phyloP scores from a whole-genome alignment of 1,140 invertebrate genomes.

The Drosophila pectinifera region DNA sequence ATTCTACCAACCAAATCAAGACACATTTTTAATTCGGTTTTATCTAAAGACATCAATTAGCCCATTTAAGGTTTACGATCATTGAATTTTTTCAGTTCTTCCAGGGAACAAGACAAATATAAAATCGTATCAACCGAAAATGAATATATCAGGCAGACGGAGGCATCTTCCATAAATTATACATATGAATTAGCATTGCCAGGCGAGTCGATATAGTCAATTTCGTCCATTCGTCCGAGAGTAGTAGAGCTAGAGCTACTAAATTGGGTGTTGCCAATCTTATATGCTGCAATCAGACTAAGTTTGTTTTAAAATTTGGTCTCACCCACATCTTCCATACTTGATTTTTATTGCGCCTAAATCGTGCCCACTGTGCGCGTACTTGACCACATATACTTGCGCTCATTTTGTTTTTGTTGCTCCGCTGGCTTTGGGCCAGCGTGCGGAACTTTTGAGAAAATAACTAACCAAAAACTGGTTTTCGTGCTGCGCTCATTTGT shows the following conservation, averaged over 20 bases:
- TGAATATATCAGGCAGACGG: background rate
- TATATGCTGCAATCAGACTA: background rate
- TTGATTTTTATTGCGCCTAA: background rate
- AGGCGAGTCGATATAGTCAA: too few relatives aligned
- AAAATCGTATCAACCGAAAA: too few relatives aligned
- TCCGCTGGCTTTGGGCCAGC: constrained; percentile 59
- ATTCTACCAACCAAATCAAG: too few relatives aligned
- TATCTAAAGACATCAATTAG: too few relatives aligned
- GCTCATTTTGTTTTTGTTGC: constrained; percentile 26
- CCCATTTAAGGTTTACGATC: too few relatives aligned
- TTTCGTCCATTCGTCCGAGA: too few relatives aligned
- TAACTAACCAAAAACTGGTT: constrained; percentile 64
- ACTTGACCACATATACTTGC: constrained; percentile 42
- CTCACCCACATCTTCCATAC: background rate
- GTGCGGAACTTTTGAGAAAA: constrained; percentile 74
- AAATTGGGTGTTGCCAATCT: background rate
- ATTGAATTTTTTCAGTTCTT: too few relatives aligned
- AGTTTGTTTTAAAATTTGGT: too few relatives aligned
- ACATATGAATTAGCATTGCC: too few relatives aligned
- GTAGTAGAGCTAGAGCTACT: background rate
- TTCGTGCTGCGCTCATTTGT: constrained; percentile 63
- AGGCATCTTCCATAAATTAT: background rate
- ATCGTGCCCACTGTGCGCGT: constrained; percentile 45
- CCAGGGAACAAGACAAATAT: too few relatives aligned
- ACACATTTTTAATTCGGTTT: too few relatives aligned